Percentiles rank a stretch among this genome's conserved stretches.
These are phyloP conservation scores for Pangasius krempfi DNA, from an alignment of 2,797 vertebrate genomes.

Conservation along the genomic window DNA sequence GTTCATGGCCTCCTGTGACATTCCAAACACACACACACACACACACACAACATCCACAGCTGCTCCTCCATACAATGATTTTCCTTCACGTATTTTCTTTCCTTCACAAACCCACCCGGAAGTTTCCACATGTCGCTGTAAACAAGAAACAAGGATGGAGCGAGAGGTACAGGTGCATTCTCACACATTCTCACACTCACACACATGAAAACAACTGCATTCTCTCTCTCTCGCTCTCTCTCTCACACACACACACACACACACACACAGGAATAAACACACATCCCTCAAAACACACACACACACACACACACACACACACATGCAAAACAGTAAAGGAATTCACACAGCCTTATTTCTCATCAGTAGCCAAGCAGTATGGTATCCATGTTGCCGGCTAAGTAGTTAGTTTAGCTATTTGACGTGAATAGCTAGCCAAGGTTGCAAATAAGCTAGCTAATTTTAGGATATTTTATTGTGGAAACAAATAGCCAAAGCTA, in stretches of 20 bases:
- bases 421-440: not conserved
- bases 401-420: not conserved
- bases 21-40: slow-evolving; percentile 7
- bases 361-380: not conserved
- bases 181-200: slow-evolving; percentile 5
- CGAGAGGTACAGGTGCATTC: slow-evolving; percentile 40
- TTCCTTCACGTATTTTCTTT: slow-evolving; percentile 43
- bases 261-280: slow-evolving; percentile 1
- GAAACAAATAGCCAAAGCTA: not conserved
- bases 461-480: not conserved
- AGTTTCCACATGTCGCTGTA: slow-evolving; percentile 52
- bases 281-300: not conserved
- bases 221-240: not conserved
- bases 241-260: not conserved
- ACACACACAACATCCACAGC: slow-evolving; percentile 37
- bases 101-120: slow-evolving; percentile 35
- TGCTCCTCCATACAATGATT: slow-evolving; percentile 57
- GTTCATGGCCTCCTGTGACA: slow-evolving; percentile 28
- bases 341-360: not conserved
- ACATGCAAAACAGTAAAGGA: not conserved
- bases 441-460: not conserved
- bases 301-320: not conserved
- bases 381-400: not conserved
- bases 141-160: slow-evolving; percentile 43
- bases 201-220: slow-evolving; percentile 14